phyloP scores from a whole-genome alignment of 2,797 vertebrate species.

The Pampus argenteus region DNA sequence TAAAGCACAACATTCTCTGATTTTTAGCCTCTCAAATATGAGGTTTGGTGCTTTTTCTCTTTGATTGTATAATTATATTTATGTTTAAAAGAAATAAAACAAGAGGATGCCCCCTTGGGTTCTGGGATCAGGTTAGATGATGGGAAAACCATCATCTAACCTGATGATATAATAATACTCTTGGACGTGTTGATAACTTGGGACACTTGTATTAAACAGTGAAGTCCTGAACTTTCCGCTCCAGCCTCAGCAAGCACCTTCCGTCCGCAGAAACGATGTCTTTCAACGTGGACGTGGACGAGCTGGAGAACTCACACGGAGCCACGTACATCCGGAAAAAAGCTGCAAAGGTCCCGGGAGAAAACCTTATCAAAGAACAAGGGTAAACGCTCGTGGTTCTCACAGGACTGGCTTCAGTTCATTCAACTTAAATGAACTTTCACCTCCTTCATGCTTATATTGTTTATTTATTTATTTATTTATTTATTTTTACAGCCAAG shows the following conservation, averaged over 20 bases:
- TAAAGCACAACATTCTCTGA: background rate
- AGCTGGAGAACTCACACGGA: slow-evolving; percentile 96
- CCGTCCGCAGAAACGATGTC: slow-evolving; percentile 95
- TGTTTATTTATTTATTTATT: background rate
- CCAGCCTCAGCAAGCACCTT: slow-evolving; percentile 96
- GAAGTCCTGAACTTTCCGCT: slow-evolving; percentile 58
- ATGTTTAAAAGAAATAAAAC: background rate
- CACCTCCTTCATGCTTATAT: background rate
- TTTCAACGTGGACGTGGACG: slow-evolving; percentile 96
- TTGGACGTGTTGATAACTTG: background rate
- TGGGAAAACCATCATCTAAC: too few relatives aligned
- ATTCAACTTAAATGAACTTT: too few relatives aligned
- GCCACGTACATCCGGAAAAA: slow-evolving; percentile 96
- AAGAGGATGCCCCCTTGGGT: background rate
- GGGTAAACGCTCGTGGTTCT: slow-evolving; percentile 78
- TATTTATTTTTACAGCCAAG: slow-evolving; percentile 85
- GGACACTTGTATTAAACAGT: background rate
- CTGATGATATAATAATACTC: too few relatives aligned
- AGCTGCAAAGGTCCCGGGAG: slow-evolving; percentile 90
- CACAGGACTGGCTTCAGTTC: too few relatives aligned
- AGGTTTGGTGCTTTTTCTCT: background rate
- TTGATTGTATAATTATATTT: background rate
- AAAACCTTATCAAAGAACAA: slow-evolving; percentile 91
- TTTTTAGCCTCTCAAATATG: background rate
- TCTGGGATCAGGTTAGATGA: background rate